Evolutionary conservation across 2,888 invertebrate genomes (phyloP).

Genomic region (Brenthis hecate): DNA sequence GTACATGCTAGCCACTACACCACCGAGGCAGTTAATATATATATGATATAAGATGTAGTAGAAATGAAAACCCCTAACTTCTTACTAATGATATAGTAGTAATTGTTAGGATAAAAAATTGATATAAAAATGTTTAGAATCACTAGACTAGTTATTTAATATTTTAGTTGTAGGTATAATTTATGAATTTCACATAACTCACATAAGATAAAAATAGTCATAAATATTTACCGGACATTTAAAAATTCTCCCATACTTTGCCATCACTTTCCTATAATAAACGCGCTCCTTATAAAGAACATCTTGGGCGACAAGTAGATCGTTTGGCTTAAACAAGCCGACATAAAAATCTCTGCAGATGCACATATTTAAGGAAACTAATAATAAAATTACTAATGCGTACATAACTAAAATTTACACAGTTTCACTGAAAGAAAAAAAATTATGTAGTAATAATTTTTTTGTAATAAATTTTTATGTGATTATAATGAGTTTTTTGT

Average conservation of each 20-base stretch:
- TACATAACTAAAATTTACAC: slow-evolving; percentile 19
- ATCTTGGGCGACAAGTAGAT: slow-evolving; percentile 64
- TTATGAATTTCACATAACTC: too few species aligned
- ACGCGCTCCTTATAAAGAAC: slow-evolving; percentile 54
- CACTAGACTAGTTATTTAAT: too few species aligned
- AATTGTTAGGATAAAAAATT: too few species aligned
- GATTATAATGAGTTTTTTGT: not conserved
- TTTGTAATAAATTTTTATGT: not conserved
- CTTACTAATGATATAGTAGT: too few species aligned
- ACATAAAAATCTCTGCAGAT: slow-evolving; percentile 59
- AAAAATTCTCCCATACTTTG: slow-evolving; percentile 63
- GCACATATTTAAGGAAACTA: slow-evolving; percentile 17
- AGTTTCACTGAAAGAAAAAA: not conserved
- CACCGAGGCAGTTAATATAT: too few species aligned
- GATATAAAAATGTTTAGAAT: too few species aligned
- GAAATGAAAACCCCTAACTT: too few species aligned
- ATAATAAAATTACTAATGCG: slow-evolving; percentile 17
- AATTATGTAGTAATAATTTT: not conserved
- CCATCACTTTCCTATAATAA: slow-evolving; percentile 47
- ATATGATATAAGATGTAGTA: too few species aligned
- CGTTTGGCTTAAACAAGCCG: slow-evolving; percentile 67
- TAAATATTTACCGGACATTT: slow-evolving; percentile 59
- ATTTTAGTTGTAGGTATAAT: too few species aligned
- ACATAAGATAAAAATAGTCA: not conserved
- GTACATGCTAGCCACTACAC: too few species aligned